Conservation (phyloP, 2,797 vertebrate genomes). For the Cryptoblepharus egeriae region DNA sequence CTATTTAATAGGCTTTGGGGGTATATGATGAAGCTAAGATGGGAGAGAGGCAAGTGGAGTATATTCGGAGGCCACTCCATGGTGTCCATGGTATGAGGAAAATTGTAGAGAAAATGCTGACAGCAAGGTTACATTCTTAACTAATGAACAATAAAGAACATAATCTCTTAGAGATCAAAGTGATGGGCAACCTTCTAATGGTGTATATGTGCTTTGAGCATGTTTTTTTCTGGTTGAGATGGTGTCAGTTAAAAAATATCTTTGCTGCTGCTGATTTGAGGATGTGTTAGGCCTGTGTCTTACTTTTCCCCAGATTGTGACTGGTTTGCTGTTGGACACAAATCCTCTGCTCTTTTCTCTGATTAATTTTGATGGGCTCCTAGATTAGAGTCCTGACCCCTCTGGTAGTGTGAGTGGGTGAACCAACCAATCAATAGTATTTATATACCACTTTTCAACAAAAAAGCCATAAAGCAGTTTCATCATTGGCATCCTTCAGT, state of each 20-base stretch:
- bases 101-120: neutral
- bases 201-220: too few relatives aligned
- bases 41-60: neutral
- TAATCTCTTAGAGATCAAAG: neutral
- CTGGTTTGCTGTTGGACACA: neutral
- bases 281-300: neutral
- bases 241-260: neutral
- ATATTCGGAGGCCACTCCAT: neutral
- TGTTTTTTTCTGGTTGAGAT: neutral
- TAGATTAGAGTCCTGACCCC: neutral
- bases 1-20: neutral
- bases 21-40: neutral
- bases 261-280: neutral
- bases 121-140: neutral
- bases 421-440: too few relatives aligned
- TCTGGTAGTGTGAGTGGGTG: neutral
- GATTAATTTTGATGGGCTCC: neutral
- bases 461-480: too few relatives aligned
- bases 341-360: neutral
- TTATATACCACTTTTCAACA: too few relatives aligned
- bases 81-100: neutral
- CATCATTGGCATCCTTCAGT: too few relatives aligned
- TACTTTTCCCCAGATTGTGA: neutral
- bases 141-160: neutral
- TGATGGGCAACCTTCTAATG: neutral